phyloP scores from a whole-genome alignment of 1,140 invertebrate species.

The Drosophila navojoa region DNA sequence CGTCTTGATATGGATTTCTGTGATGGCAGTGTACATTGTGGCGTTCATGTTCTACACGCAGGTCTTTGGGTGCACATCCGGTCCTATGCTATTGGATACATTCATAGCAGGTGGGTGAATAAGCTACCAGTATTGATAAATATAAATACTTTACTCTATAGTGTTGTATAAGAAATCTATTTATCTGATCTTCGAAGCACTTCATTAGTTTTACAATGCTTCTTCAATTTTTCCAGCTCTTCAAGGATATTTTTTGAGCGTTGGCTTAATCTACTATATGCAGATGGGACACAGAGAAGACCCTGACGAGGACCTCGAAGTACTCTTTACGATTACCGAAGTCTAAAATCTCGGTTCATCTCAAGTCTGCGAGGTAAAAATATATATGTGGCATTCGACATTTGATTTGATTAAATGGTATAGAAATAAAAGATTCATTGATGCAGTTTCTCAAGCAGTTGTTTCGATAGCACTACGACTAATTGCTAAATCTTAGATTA shows the following conservation, averaged over 20 bases:
- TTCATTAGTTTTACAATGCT: not conserved
- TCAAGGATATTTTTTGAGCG: constrained; percentile 41
- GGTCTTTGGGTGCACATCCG: not conserved
- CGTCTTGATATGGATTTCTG: constrained; percentile 43
- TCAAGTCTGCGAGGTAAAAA: not conserved
- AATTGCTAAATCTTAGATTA: not conserved
- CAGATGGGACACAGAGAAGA: constrained; percentile 17
- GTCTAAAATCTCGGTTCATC: not conserved
- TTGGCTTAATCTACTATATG: constrained; percentile 42
- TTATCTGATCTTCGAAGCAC: no score
- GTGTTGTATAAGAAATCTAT: no score
- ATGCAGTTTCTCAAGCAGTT: constrained; percentile 20
- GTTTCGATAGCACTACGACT: constrained; percentile 1
- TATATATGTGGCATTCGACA: not conserved
- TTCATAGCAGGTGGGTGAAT: constrained; percentile 9
- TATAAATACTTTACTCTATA: no score
- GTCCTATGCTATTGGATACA: not conserved
- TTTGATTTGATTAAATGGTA: constrained; percentile 3
- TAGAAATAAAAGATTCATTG: constrained; percentile 15
- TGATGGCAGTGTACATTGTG: not conserved
- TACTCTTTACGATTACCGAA: constrained; percentile 40
- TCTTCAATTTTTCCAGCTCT: constrained; percentile 29
- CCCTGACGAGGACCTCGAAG: constrained; percentile 38
- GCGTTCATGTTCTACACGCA: constrained; percentile 13
- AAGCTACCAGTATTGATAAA: no score